Evolutionary conservation across 1,140 invertebrate species (phyloP).

Genomic region (Pogonus chalceus): DNA sequence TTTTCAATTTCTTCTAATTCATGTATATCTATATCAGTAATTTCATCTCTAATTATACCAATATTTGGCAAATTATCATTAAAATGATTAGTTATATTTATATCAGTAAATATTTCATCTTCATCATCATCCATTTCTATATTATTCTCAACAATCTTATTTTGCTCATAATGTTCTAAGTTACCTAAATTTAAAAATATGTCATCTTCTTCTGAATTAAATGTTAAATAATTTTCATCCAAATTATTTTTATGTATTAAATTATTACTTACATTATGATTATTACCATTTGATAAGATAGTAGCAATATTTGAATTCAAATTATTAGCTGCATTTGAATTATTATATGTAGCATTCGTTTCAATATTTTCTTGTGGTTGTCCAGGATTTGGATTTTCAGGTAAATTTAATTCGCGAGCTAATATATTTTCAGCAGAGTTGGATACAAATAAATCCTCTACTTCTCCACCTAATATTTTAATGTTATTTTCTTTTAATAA

Average conservation of each 20-base stretch:
- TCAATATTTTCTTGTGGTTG: constrained; percentile 12
- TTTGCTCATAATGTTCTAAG: too few relatives aligned
- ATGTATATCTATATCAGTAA: neutral
- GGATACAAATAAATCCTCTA: constrained; percentile 47
- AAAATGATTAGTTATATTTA: too few relatives aligned
- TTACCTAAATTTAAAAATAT: too few relatives aligned
- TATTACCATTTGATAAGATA: constrained; percentile 9
- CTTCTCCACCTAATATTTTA: constrained; percentile 62
- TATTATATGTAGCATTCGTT: constrained; percentile 11
- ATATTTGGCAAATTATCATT: constrained; percentile 3
- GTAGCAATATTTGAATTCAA: neutral
- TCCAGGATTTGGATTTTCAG: constrained; percentile 38
- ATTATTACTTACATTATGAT: neutral
- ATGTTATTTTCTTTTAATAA: constrained; percentile 54
- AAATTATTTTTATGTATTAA: too few relatives aligned
- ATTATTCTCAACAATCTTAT: too few relatives aligned
- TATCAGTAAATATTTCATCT: too few relatives aligned
- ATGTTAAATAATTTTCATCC: too few relatives aligned
- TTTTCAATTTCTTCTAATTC: too few relatives aligned
- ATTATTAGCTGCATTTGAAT: constrained; percentile 8
- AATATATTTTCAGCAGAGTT: constrained; percentile 53
- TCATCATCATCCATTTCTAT: too few relatives aligned
- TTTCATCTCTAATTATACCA: constrained; percentile 13
- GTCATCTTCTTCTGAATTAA: too few relatives aligned
- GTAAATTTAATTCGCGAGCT: constrained; percentile 42